Percentiles rank a stretch among this genome's conserved stretches.
Evolutionary conservation across 2,113 vertebrate genomes (phyloP).

Genomic region (Xyrauchen texanus): DNA sequence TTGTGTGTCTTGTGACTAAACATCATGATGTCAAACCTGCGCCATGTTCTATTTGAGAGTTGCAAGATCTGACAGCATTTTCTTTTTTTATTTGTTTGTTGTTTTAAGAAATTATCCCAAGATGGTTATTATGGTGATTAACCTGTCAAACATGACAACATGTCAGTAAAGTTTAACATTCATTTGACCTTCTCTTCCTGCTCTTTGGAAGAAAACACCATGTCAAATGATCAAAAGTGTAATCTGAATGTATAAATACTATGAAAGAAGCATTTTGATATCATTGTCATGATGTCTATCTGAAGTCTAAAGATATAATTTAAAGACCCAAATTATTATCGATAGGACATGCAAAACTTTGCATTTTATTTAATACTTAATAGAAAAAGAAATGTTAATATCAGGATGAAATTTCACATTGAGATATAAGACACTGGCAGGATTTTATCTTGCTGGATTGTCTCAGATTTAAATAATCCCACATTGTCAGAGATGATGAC

Average conservation of each 20-base stretch:
- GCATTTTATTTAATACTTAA: background rate
- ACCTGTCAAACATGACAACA: background rate
- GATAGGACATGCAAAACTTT: too few species aligned
- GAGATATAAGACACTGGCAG: background rate
- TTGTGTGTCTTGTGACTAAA: too few species aligned
- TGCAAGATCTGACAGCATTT: too few species aligned
- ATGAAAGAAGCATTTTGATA: too few species aligned
- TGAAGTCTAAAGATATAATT: too few species aligned
- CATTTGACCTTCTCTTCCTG: background rate
- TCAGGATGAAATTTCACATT: background rate
- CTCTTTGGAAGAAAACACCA: background rate
- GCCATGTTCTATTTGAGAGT: too few species aligned
- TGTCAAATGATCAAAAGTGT: background rate
- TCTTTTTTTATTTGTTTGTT: too few species aligned
- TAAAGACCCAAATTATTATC: too few species aligned
- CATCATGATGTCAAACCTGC: too few species aligned
- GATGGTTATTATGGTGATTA: background rate
- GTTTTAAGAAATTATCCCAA: too few species aligned
- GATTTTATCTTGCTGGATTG: background rate
- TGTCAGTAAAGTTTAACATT: background rate
- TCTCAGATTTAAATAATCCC: background rate
- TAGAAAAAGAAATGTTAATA: background rate
- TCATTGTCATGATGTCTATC: too few species aligned
- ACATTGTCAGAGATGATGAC: background rate
- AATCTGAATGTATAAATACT: background rate